Base-by-base conservation (phyloP, 2,888 invertebrate genomes). In the Arge pagana region DNA sequence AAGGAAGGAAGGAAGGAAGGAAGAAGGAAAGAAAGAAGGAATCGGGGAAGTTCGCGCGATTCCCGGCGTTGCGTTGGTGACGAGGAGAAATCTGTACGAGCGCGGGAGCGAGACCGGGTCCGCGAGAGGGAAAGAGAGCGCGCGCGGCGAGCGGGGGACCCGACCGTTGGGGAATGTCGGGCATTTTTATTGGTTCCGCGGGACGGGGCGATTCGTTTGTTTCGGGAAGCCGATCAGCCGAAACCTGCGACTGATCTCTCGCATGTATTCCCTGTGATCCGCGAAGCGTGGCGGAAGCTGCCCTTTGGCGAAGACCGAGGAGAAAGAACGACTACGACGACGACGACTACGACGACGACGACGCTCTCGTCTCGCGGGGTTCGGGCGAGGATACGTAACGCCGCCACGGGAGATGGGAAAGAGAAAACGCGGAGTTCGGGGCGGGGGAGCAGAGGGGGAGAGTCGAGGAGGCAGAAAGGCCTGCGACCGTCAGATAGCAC, bases 151-250 rank as follows among this genome's bases (percentile, higher is more conserved):
- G 63, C 66, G 66, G 66, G 64, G 63, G 72, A 70, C 71, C 71
- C 72, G 72, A 70, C 72, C 71, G 68, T 64, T 59, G 56, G 66
- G 68, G 74, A 75, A 75, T 75, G 70, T 62, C 64, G 70, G 61
- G 68, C 71, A 76, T 76, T 76, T 75, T 71, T 70, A 70, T 71
- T 71, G 67, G 69, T 67, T 68, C 62, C 56, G 58, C 45, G 33
- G 45, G 24, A 45, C 45, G 58, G 53, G 39, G 54, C 57, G 58
- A 57, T 57, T 54, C 45, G 45, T 45, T 45, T 45, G 45, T 45
- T 45, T 45, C 45, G 45, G 52, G 37, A 45, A 45, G 45, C 45
- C 54, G 51, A 42, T 62, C 62, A 23, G 30, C 30, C 31, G 30
- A 37, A 55, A 43, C 49, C 48, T 48, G 53, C 50, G 52, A 45